Conservation (phyloP, 2,113 vertebrate species). For the Syngnathoides biaculeatus region DNA sequence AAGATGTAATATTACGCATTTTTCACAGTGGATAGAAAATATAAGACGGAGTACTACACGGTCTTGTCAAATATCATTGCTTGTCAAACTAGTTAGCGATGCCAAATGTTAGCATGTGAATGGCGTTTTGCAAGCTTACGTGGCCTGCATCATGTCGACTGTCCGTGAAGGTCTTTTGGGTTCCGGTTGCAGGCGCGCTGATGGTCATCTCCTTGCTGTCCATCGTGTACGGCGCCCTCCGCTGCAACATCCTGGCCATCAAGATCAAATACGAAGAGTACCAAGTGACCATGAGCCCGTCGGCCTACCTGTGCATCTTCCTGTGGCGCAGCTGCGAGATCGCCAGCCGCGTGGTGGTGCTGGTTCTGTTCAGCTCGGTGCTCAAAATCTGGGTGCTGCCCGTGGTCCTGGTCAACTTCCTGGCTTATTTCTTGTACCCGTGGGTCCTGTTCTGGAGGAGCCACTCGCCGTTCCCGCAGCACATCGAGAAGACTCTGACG, state of each 20-base stretch:
- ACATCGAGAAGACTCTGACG: slow-evolving; percentile 90
- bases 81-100: too few species aligned
- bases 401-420: slow-evolving; percentile 81
- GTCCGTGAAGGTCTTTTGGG: too few species aligned
- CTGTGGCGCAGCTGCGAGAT: slow-evolving; percentile 97
- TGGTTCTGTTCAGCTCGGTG: slow-evolving; percentile 94
- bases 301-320: slow-evolving; percentile 90
- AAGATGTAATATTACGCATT: too few species aligned
- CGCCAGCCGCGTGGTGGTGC: slow-evolving; percentile 83
- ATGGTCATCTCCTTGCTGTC: slow-evolving; percentile 93
- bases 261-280: slow-evolving; percentile 97
- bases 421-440: slow-evolving; percentile 85
- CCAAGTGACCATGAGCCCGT: slow-evolving; percentile 81
- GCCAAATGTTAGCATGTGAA: too few species aligned
- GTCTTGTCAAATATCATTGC: too few species aligned
- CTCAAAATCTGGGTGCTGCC: slow-evolving; percentile 86
- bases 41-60: too few species aligned
- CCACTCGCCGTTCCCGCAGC: slow-evolving; percentile 89
- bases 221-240: slow-evolving; percentile 92
- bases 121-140: too few species aligned
- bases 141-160: too few species aligned
- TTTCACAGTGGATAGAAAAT: too few species aligned
- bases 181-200: slow-evolving; percentile 76
- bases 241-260: slow-evolving; percentile 97
- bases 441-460: slow-evolving; percentile 93